A percentile compares a stretch with the other conserved stretches of the same genome.
Evolutionary conservation across 2,888 invertebrate genomes (phyloP).

Genomic region (Myopa testacea): DNA sequence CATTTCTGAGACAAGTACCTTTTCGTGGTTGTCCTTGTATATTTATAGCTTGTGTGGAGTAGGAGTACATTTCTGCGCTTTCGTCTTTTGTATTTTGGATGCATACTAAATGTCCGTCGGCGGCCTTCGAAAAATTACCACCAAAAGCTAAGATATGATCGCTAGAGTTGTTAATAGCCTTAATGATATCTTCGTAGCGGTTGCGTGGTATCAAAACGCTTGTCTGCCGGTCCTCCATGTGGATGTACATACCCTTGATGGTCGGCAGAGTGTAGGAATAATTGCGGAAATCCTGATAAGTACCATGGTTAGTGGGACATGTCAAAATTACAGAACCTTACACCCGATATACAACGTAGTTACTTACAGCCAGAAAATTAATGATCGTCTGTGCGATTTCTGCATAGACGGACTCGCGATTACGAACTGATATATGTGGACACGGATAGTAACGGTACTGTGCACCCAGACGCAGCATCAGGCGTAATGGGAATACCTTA

Average conservation of each 20-base stretch:
- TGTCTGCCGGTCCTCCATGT: slow-evolving; percentile 85
- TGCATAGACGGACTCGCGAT: slow-evolving; percentile 82
- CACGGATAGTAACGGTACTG: slow-evolving; percentile 89
- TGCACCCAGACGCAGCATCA: slow-evolving; percentile 83
- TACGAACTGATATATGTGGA: slow-evolving; percentile 81
- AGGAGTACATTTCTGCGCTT: slow-evolving; percentile 76
- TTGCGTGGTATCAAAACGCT: slow-evolving; percentile 81
- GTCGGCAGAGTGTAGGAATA: slow-evolving; percentile 83
- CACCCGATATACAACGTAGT: slow-evolving; percentile 15
- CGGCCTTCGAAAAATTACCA: slow-evolving; percentile 80
- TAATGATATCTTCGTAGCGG: slow-evolving; percentile 79
- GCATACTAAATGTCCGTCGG: slow-evolving; percentile 89
- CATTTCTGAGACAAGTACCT: slow-evolving; percentile 68
- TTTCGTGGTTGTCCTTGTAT: slow-evolving; percentile 84
- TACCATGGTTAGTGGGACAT: no score
- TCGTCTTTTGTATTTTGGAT: slow-evolving; percentile 78
- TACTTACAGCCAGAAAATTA: slow-evolving; percentile 79
- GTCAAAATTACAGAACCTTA: slow-evolving; percentile 42
- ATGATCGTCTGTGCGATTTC: slow-evolving; percentile 91
- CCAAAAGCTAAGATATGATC: slow-evolving; percentile 88
- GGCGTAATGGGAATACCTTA: slow-evolving; percentile 79
- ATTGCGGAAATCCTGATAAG: slow-evolving; percentile 79
- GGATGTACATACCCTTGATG: slow-evolving; percentile 81
- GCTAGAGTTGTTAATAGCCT: slow-evolving; percentile 82
- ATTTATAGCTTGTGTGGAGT: slow-evolving; percentile 88